Evolutionary conservation across 2,888 invertebrate genomes (phyloP).

Genomic region (Agriopis marginaria): DNA sequence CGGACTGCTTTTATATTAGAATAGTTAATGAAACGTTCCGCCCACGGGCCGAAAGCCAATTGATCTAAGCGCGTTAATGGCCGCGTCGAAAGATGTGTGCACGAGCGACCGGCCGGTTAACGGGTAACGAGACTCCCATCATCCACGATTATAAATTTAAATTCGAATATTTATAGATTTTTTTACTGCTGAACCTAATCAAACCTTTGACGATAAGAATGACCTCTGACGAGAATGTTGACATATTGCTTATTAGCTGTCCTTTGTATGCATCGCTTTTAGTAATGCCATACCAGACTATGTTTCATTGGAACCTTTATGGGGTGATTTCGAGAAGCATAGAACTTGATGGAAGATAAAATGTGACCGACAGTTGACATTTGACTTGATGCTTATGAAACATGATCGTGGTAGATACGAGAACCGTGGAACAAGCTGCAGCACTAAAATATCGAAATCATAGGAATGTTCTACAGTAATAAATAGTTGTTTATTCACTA

Average conservation of each 20-base stretch:
- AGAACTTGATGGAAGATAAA: constrained; percentile 32
- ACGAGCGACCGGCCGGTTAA: constrained; percentile 56
- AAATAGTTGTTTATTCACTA: constrained; percentile 13
- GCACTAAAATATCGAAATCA: constrained; percentile 25
- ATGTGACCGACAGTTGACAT: constrained; percentile 35
- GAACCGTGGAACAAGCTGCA: constrained; percentile 17
- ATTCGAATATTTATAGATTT: constrained; percentile 63
- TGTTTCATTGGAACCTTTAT: constrained; percentile 40
- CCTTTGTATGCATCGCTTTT: constrained; percentile 42
- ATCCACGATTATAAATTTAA: constrained; percentile 68
- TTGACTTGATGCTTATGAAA: constrained; percentile 36
- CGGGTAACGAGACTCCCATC: constrained; percentile 65
- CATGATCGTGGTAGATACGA: constrained; percentile 30
- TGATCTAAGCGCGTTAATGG: constrained; percentile 80
- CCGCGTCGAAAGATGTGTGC: constrained; percentile 75
- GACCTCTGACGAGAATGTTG: constrained; percentile 46
- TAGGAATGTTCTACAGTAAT: constrained; percentile 14
- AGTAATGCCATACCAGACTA: constrained; percentile 43
- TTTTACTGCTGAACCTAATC: constrained; percentile 62
- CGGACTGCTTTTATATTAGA: constrained; percentile 79
- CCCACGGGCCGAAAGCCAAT: constrained; percentile 76
- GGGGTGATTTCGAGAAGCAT: constrained; percentile 28
- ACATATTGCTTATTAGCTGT: constrained; percentile 44
- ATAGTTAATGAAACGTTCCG: constrained; percentile 83
- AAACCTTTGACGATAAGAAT: constrained; percentile 50